Conservation (phyloP, 2,113 vertebrate species). For the Grus americana region DNA sequence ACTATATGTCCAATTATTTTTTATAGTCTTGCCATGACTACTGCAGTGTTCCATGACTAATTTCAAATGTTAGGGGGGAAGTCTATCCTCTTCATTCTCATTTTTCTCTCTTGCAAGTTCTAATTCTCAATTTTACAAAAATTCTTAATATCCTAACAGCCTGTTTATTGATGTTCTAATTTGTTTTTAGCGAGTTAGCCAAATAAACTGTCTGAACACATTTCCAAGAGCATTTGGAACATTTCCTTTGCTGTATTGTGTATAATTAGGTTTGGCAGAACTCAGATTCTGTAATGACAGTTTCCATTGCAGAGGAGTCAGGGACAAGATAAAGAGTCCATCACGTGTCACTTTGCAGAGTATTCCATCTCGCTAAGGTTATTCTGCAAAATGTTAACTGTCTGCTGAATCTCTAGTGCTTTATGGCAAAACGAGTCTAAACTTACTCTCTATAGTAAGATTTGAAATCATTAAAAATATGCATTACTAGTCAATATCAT, state of each 20-base stretch:
- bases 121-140: not conserved
- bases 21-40: not conserved
- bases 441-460: not conserved
- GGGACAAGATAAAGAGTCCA: not conserved
- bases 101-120: not conserved
- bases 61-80: not conserved
- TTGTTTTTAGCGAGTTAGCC: not conserved
- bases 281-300: not conserved
- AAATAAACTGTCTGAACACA: not conserved
- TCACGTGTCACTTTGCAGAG: not conserved
- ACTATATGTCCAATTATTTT: not conserved
- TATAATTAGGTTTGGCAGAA: not conserved
- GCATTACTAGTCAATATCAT: not conserved
- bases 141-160: not conserved
- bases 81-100: not conserved
- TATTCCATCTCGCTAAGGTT: not conserved
- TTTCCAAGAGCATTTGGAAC: not conserved
- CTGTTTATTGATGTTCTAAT: not conserved
- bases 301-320: not conserved
- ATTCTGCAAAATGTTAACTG: not conserved
- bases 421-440: not conserved
- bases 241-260: not conserved
- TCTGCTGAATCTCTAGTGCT: not conserved
- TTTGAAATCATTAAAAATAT: not conserved
- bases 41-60: not conserved